phyloP scores from a whole-genome alignment of 2,888 invertebrate genomes.

The Digitonthophagus gazella region DNA sequence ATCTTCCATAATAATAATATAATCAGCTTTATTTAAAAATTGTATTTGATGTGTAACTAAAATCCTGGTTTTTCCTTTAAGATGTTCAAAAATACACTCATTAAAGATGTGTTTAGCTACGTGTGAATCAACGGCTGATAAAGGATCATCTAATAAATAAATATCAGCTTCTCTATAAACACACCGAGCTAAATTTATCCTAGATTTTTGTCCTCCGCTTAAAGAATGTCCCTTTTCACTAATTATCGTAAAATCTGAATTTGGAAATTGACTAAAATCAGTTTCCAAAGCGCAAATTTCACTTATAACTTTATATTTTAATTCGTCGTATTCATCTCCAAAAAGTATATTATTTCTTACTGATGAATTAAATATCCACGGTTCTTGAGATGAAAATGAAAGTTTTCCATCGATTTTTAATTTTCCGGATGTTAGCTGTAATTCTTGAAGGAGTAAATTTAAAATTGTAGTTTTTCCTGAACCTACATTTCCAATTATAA shows the following conservation, averaged over 20 bases:
- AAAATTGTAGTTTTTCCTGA: slow-evolving; percentile 67
- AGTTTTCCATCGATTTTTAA: slow-evolving; percentile 54
- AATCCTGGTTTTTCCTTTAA: slow-evolving; percentile 59
- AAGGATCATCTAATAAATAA: slow-evolving; percentile 74
- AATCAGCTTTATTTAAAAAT: slow-evolving; percentile 56
- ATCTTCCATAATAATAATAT: slow-evolving; percentile 55
- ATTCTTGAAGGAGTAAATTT: slow-evolving; percentile 60
- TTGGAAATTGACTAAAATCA: slow-evolving; percentile 62
- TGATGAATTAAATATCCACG: slow-evolving; percentile 61
- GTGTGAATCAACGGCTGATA: slow-evolving; percentile 74
- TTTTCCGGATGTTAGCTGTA: slow-evolving; percentile 54
- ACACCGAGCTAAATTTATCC: slow-evolving; percentile 72
- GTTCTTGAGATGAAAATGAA: slow-evolving; percentile 64
- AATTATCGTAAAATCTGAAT: slow-evolving; percentile 53
- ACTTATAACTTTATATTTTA: slow-evolving; percentile 53
- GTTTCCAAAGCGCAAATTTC: slow-evolving; percentile 59
- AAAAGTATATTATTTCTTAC: slow-evolving; percentile 68
- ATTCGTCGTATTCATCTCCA: slow-evolving; percentile 53
- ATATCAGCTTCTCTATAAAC: slow-evolving; percentile 73
- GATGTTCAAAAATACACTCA: slow-evolving; percentile 60
- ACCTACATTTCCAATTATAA: slow-evolving; percentile 89
- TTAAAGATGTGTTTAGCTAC: slow-evolving; percentile 74
- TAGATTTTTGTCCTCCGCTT: slow-evolving; percentile 77
- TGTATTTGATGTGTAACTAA: slow-evolving; percentile 71
- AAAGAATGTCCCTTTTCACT: slow-evolving; percentile 73